Percentiles rank a stretch among this genome's conserved stretches.
These are phyloP conservation scores for Cephalopterus ornatus DNA, from an alignment of 2,113 vertebrate species.

Conservation along the genomic window DNA sequence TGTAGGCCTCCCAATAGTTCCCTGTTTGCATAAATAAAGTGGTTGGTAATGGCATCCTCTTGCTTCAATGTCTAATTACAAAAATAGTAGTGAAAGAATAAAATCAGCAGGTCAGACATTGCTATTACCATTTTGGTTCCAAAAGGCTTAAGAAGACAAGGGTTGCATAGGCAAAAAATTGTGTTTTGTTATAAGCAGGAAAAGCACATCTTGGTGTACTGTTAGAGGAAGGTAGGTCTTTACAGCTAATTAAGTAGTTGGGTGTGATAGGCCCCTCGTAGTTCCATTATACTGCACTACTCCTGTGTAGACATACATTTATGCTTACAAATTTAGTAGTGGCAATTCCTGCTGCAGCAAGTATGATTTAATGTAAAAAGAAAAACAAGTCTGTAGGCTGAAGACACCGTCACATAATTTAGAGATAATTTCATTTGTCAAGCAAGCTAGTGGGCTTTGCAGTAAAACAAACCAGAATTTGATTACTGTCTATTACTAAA, in stretches of 20 bases:
- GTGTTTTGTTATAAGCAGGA: not conserved
- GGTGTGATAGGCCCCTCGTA: not conserved
- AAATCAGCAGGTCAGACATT: not conserved
- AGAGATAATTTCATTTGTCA: not conserved
- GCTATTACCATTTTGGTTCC: not conserved
- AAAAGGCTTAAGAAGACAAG: not conserved
- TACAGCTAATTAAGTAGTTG: not conserved
- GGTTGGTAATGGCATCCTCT: not conserved
- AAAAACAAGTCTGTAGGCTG: not conserved
- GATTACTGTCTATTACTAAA: conserved; percentile 20
- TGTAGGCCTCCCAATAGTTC: not conserved
- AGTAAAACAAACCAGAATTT: conserved; percentile 26
- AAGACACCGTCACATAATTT: not conserved
- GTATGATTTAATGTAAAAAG: not conserved
- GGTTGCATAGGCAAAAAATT: rapidly evolving
- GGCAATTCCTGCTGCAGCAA: not conserved
- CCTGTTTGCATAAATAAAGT: not conserved
- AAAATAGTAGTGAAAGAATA: not conserved
- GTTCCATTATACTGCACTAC: not conserved
- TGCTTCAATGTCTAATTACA: not conserved
- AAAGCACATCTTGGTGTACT: not conserved
- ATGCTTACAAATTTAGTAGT: not conserved
- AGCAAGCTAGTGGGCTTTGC: not conserved
- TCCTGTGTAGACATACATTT: not conserved
- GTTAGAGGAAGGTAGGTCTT: not conserved